These are phyloP conservation scores for Baccha elongata DNA, from an alignment of 2,888 invertebrate genomes.

Conservation along the genomic window DNA sequence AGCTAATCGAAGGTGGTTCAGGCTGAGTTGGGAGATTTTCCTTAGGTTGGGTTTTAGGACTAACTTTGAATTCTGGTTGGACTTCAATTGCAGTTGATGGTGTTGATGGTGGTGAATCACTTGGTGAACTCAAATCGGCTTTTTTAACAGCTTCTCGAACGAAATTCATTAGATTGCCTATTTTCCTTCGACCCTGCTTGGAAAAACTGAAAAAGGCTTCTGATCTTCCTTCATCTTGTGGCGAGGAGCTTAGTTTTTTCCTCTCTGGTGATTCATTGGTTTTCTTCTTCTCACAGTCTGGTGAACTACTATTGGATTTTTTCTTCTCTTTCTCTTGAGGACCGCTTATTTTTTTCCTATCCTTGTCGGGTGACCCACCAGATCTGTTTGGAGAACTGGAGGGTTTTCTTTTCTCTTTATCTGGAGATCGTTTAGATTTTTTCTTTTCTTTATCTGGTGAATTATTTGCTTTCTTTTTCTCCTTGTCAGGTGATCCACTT, in stretches of 20 bases:
- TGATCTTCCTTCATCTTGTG: slow-evolving; percentile 65
- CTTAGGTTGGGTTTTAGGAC: neutral
- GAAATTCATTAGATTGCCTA: slow-evolving; percentile 79
- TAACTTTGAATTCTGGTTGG: neutral
- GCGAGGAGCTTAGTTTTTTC: slow-evolving; percentile 44
- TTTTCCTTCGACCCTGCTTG: slow-evolving; percentile 80
- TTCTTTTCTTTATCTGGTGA: slow-evolving; percentile 60
- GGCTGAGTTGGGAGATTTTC: slow-evolving; percentile 43
- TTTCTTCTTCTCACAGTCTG: slow-evolving; percentile 5
- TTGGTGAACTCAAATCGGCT: slow-evolving; percentile 52
- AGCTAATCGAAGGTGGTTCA: slow-evolving; percentile 13
- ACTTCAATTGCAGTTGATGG: slow-evolving; percentile 23
- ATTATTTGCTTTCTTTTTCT: slow-evolving; percentile 4
- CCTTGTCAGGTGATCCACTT: neutral
- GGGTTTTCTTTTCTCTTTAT: slow-evolving; percentile 74
- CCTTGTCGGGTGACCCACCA: neutral
- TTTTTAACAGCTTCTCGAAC: slow-evolving; percentile 81
- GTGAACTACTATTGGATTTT: neutral
- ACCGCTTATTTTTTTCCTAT: neutral
- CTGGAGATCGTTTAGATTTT: slow-evolving; percentile 17
- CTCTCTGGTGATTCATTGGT: slow-evolving; percentile 52
- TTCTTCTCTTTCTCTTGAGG: slow-evolving; percentile 1
- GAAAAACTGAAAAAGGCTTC: slow-evolving; percentile 79
- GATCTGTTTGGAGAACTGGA: neutral
- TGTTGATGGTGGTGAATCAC: slow-evolving; percentile 76